Conservation (phyloP, 2,113 vertebrate species). For the Oncorhynchus mykiss region DNA sequence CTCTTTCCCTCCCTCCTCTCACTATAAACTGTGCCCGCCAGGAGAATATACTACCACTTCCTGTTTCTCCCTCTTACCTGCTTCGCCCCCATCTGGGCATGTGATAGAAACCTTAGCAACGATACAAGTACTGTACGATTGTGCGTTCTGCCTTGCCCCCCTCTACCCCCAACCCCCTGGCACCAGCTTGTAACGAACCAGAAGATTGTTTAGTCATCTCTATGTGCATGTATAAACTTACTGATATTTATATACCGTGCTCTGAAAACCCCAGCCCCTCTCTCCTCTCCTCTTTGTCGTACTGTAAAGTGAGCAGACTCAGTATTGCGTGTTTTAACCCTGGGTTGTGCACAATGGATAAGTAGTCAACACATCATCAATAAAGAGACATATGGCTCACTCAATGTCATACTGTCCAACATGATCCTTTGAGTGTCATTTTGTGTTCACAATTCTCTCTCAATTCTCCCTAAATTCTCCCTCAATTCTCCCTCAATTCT, state of each 20-base stretch:
- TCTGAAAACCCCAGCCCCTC: constrained; percentile 51
- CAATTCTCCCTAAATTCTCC: not conserved
- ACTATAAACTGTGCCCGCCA: not conserved
- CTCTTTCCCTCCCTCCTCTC: not conserved
- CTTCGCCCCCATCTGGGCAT: constrained; percentile 54
- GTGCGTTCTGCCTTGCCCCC: constrained; percentile 53
- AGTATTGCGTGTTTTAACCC: constrained; percentile 74
- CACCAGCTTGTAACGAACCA: constrained; percentile 58
- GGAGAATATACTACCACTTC: constrained; percentile 12
- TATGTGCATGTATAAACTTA: constrained; percentile 67
- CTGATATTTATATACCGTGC: constrained; percentile 71
- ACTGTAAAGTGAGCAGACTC: constrained; percentile 71
- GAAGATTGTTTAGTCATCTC: constrained; percentile 46
- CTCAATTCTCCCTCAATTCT: not conserved
- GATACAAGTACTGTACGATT: constrained; percentile 58
- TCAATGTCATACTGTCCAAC: constrained; percentile 41
- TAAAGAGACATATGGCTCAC: constrained; percentile 60
- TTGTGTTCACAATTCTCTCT: not conserved
- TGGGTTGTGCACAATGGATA: constrained; percentile 75
- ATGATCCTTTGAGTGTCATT: constrained; percentile 10
- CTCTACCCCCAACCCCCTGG: constrained; percentile 45
- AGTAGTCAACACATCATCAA: constrained; percentile 71
- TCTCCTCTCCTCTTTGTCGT: constrained; percentile 49
- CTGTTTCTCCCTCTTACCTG: constrained; percentile 16
- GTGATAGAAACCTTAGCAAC: constrained; percentile 58